Conservation (phyloP, 2,797 vertebrate genomes). For the Stomatorhinus walkeri region DNA sequence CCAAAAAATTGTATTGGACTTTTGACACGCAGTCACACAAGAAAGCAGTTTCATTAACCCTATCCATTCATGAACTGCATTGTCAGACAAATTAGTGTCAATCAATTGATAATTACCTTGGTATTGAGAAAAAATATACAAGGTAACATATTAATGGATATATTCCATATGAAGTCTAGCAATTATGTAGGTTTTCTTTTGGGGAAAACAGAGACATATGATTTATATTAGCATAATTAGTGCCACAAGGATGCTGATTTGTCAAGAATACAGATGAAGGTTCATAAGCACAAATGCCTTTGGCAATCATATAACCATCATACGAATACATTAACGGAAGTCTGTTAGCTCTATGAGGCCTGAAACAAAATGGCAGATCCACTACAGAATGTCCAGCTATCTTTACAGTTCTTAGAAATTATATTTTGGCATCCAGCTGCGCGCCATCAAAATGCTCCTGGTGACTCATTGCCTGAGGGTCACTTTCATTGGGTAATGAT, state of each 20-base stretch:
- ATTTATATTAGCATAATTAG: background rate
- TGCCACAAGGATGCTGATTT: background rate
- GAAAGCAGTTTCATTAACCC: background rate
- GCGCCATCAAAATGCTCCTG: background rate
- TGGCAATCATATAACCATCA: background rate
- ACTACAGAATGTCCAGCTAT: background rate
- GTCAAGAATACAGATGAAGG: background rate
- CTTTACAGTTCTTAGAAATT: background rate
- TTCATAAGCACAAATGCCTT: background rate
- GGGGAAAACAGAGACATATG: background rate
- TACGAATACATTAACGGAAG: background rate
- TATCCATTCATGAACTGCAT: background rate
- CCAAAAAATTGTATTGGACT: background rate
- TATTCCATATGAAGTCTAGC: background rate
- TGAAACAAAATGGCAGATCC: background rate
- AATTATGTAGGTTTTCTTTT: background rate
- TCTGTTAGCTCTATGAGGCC: background rate
- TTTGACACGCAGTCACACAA: background rate
- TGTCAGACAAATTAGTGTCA: background rate
- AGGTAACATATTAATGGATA: background rate
- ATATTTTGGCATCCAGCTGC: background rate
- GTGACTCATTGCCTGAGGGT: background rate
- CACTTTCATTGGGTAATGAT: background rate
- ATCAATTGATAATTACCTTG: background rate
- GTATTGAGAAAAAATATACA: background rate